Conservation (phyloP, 37 sponge, comb jelly and placozoan genomes). For the Haliclona indistincta region DNA sequence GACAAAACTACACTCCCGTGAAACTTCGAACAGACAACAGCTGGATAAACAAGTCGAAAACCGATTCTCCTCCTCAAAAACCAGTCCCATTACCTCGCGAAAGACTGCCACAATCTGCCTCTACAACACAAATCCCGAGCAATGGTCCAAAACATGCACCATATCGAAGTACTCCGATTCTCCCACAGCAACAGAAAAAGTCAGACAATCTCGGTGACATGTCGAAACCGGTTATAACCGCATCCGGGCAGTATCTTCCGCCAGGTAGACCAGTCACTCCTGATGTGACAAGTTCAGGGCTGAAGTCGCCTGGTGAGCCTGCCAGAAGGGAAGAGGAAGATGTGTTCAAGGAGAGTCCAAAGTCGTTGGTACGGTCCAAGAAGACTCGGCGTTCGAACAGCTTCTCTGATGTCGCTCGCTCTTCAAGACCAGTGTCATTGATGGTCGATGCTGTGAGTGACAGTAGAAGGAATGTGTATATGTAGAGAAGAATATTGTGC, state of each 20-base stretch:
- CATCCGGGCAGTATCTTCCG: slow-evolving; percentile 5
- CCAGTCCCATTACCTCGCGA: too few relatives aligned
- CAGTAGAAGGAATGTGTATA: not conserved
- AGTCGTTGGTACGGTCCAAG: not conserved
- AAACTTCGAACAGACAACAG: too few relatives aligned
- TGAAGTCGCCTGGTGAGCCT: not conserved
- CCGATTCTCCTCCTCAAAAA: too few relatives aligned
- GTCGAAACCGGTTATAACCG: not conserved
- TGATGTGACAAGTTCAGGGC: not conserved
- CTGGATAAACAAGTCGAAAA: too few relatives aligned
- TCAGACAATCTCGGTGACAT: too few relatives aligned
- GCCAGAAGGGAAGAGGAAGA: not conserved
- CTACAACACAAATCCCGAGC: too few relatives aligned
- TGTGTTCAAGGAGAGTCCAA: not conserved
- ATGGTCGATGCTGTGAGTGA: not conserved
- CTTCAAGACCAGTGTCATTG: not conserved
- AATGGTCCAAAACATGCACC: too few relatives aligned
- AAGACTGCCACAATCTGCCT: too few relatives aligned
- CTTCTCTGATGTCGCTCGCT: not conserved
- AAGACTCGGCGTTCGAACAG: not conserved
- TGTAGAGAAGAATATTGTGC: not conserved
- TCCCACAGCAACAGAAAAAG: too few relatives aligned
- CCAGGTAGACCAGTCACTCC: slow-evolving; percentile 3
- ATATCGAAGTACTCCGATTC: too few relatives aligned
- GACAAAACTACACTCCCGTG: too few relatives aligned